Evolutionary conservation across 2,113 vertebrate species (phyloP), one percentile per base, ranked within the genome.

Genomic region (Gymnogyps californianus): DNA sequence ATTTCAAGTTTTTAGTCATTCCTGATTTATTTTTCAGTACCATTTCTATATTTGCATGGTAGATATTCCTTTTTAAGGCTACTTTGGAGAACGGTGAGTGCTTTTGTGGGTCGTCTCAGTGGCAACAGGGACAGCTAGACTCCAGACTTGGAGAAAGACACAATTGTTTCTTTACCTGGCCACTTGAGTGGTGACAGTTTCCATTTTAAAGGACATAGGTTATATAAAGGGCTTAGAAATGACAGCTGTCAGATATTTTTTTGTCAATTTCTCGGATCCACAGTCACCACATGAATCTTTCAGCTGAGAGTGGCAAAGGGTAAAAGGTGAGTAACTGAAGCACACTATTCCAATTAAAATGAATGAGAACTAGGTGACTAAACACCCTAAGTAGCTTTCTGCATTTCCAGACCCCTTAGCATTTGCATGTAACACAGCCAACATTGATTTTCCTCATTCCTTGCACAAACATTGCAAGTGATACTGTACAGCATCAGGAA

Each of bases 401-500:
- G 31, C 22, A 51, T 81, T 69, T 86, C 29, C 32, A 83, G 29
- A 42, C 12, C 20, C 25, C 14, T 57, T 52, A 82, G 15, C 15
- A 59, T 55, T 69, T 85, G 29, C 8, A 6, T 93, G 65, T 67
- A 96, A 42, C 42, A 16, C 4, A 85, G 77, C 83, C 47, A 79
- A 51, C 87, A 59, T 49, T 86, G 89, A 70, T 93, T 84, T 93
- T 84, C 75, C 86, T 95, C 58, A 90, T 44, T n/a, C 93, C 92
- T 97, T 96, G 69, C 64, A 69, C 79, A 69, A 92, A 58, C 55
- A 59, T 93, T 97, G 76, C 88, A 86, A 95, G 81, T 8, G 42
- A 92, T 29, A 9, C 34, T 85, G 94, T 83, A 58, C 83, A 91
- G 40, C 84, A 93, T 91, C 89, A 96, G 58, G 80, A 93, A 97